Evolutionary conservation across 1,140 invertebrate genomes (phyloP).

Genomic region (Steinernema feltiae): DNA sequence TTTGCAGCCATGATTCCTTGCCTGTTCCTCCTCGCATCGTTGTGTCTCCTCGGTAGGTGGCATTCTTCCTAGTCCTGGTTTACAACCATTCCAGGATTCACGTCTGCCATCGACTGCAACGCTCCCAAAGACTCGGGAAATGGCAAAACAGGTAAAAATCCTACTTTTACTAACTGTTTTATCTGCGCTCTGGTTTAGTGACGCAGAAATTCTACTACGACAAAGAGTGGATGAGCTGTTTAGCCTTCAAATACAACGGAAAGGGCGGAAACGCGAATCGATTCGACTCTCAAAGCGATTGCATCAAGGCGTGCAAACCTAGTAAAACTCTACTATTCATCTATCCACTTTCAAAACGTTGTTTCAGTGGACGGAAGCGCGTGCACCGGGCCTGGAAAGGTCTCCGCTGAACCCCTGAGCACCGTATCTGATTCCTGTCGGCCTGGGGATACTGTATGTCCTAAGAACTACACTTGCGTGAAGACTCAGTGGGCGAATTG

Average conservation of each 20-base stretch:
- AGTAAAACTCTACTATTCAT: not conserved
- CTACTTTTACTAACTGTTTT: not conserved
- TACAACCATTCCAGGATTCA: too few species aligned
- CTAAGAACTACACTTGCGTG: conserved; percentile 10
- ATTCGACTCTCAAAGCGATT: not conserved
- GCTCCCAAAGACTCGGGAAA: not conserved
- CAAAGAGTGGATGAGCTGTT: not conserved
- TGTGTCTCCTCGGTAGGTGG: too few species aligned
- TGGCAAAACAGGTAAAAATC: not conserved
- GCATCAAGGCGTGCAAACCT: not conserved
- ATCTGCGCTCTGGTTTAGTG: not conserved
- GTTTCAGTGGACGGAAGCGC: not conserved
- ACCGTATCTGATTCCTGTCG: not conserved
- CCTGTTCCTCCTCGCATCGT: too few species aligned
- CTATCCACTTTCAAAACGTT: not conserved
- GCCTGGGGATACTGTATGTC: not conserved
- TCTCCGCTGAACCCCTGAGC: not conserved
- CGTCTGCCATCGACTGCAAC: too few species aligned
- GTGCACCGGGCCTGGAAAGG: not conserved
- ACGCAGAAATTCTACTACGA: conserved; percentile 10
- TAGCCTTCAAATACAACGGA: conserved; percentile 4
- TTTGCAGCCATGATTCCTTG: too few species aligned
- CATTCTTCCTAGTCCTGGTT: too few species aligned
- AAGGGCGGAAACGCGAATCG: conserved; percentile 8
- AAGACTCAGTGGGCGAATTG: not conserved